These are phyloP conservation scores for Melanotaenia duboulayi DNA, from an alignment of 2,113 vertebrate species.

Conservation along the genomic window DNA sequence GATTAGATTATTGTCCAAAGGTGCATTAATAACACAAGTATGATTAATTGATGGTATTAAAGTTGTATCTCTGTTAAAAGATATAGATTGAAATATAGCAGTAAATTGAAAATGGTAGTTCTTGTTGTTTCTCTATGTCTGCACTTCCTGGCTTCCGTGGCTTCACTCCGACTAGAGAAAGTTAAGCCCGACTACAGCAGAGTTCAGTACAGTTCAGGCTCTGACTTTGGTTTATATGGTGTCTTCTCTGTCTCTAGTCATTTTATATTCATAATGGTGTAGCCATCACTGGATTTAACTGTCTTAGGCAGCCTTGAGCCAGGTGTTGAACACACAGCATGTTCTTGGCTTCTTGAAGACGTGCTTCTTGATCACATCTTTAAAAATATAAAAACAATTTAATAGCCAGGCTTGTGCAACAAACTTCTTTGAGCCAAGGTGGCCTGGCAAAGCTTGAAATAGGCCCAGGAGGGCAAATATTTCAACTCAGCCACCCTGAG, in stretches of 20 bases:
- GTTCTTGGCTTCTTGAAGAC: constrained; percentile 3
- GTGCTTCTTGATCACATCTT: constrained; percentile 40
- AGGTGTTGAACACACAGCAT: constrained; percentile 43
- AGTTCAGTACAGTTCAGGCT: constrained; percentile 38
- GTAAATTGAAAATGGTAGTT: constrained; percentile 24
- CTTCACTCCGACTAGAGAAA: constrained; percentile 47
- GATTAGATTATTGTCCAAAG: constrained; percentile 60
- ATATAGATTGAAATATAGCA: constrained; percentile 14
- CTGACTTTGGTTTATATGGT: no score
- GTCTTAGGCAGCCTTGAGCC: constrained; percentile 25
- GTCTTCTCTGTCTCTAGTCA: constrained; percentile 40
- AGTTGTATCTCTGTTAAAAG: constrained; percentile 26
- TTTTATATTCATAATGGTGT: background rate
- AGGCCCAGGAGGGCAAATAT: constrained; percentile 40
- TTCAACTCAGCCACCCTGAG: constrained; percentile 43
- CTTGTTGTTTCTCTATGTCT: constrained; percentile 11
- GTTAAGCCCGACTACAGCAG: constrained; percentile 54
- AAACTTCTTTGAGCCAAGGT: constrained; percentile 7
- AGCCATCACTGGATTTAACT: constrained; percentile 11
- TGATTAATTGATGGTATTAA: constrained; percentile 44
- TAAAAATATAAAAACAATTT: constrained; percentile 28
- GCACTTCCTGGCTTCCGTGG: constrained; percentile 31
- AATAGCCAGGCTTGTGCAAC: constrained; percentile 14
- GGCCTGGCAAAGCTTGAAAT: constrained; percentile 15
- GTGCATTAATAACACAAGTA: constrained; percentile 57